Base-by-base conservation (phyloP, 2,888 invertebrate genomes). In the Plagodis dolabraria region DNA sequence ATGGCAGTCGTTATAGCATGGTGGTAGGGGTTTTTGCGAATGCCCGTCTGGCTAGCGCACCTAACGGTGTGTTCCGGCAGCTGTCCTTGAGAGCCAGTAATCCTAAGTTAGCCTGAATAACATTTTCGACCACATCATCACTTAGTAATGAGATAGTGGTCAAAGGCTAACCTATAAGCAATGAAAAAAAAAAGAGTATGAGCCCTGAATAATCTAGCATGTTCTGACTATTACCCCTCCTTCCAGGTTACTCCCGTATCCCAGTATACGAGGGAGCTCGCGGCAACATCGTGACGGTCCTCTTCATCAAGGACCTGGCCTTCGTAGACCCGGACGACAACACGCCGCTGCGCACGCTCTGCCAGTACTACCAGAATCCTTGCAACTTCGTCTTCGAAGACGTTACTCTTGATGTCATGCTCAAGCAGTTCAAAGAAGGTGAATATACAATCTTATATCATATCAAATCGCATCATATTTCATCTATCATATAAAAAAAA, bases 281-380 rank as follows among this genome's bases (percentile, higher is more conserved):
- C 54, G 96, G 95, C 70, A 98, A 98, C 87, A 98, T 99, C 70
- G 95, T 99, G 10, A 97, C 98, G 6, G 95, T 99, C 82, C 93
- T 99, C 22, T 99, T 99, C 90, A 98, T 99, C 76, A 99, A 99
- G 88, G 99, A 99, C 90, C 94, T 99, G 78, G 99, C 99, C 0
- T 97, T 99, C 83, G 97, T 99, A 69, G 99, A 99, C 92, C 99
- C 99, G 0, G 99, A 99, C 86, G 99, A 99, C 90, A 98, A 98
- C 88, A 98, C 98, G 10, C 98, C 98, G 0, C 92, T 99, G 63
- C 96, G 96, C 77, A 98, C 98, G 0, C 94, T 99, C 54, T 98
- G 98, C 87, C 97, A 98, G 89, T 99, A 98, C 92, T 98, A 98
- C 91, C 98, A 99, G 87, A 99, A 99, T 92, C 96, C 97, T 0